Base-by-base conservation (phyloP, 2,113 vertebrate genomes). In the Pituophis catenifer region DNA sequence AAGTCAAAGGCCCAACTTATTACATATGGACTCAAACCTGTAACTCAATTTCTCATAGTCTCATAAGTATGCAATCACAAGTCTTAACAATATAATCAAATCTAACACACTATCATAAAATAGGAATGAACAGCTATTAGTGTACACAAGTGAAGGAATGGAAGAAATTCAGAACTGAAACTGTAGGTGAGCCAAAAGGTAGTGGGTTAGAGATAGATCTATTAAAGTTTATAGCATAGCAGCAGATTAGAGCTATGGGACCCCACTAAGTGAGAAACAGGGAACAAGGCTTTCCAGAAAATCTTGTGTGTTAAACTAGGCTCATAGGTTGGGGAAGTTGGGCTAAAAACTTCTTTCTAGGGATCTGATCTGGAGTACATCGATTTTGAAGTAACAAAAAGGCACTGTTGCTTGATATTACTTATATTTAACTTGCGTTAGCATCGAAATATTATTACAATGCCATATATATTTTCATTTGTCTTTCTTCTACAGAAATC, bases 11-110 rank as follows among this genome's bases (percentile, higher is more conserved):
- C 52, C n/a, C 13, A 13, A 50, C 48, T 0, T 50, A 17, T 54
- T n/a, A 29, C 2, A 6, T 54, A 53, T 15, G 7, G 29, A 52
- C 52, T 6, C 48, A n/a, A 24, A 94, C 89, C 13, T 93, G 91
- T 62, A 94, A 91, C 26, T 94, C 38, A 12, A 65, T 57, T 50
- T 13, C 92, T 92, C 94, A 94, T 52, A 89, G 93, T 90, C 91
- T 91, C 75, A 95, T 94, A 92, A 96, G 55, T 75, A 33, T 86
- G 38, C 38, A 86, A 48, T 86, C 17, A 23, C 17, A 86, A 86
- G 8, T 23, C 81, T 50, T 12, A 4, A 10, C 85, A 86, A 86
- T 24, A 24, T 86, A 23, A 86, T 48, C 24, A 24, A 48, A 86
- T 50, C 85, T 11, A 86, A 48, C 85, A 23, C 21, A 23, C 38